Conservation (phyloP, 2,888 invertebrate species). For the Sceliomorpha sp. region DNA sequence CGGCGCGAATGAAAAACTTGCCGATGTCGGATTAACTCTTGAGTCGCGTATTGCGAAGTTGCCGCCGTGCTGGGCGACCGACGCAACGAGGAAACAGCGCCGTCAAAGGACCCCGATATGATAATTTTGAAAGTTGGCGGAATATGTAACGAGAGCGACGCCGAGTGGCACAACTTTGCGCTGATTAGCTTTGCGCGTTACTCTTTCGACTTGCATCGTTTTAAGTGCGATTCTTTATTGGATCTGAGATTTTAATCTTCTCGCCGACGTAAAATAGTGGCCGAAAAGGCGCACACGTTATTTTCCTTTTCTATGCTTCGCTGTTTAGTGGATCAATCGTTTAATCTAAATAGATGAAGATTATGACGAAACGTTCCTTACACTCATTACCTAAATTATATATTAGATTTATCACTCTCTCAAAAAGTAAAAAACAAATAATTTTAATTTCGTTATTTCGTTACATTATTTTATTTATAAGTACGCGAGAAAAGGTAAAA, state of each 20-base stretch:
- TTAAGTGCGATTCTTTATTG: conserved; percentile 29
- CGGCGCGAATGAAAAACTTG: conserved; percentile 45
- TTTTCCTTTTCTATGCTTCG: conserved; percentile 13
- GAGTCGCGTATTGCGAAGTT: conserved; percentile 50
- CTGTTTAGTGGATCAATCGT: no score
- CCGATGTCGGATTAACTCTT: conserved; percentile 50
- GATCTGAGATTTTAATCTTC: conserved; percentile 43
- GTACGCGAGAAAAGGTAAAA: no score
- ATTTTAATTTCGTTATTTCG: no score
- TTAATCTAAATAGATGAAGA: no score
- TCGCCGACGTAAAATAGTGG: background rate
- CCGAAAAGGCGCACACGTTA: background rate
- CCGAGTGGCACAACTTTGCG: conserved; percentile 45
- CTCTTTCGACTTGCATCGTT: conserved; percentile 31
- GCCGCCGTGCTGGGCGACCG: conserved; percentile 25
- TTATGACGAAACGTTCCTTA: no score
- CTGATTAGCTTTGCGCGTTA: conserved; percentile 51
- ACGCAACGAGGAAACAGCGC: conserved; percentile 45
- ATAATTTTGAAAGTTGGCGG: conserved; percentile 75
- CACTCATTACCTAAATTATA: no score
- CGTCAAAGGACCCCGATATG: conserved; percentile 77
- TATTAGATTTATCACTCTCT: no score
- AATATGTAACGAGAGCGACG: conserved; percentile 74
- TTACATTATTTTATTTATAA: no score
- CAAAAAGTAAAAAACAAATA: no score